Conservation (phyloP, 1,140 invertebrate species). For the Drosophila melanica region DNA sequence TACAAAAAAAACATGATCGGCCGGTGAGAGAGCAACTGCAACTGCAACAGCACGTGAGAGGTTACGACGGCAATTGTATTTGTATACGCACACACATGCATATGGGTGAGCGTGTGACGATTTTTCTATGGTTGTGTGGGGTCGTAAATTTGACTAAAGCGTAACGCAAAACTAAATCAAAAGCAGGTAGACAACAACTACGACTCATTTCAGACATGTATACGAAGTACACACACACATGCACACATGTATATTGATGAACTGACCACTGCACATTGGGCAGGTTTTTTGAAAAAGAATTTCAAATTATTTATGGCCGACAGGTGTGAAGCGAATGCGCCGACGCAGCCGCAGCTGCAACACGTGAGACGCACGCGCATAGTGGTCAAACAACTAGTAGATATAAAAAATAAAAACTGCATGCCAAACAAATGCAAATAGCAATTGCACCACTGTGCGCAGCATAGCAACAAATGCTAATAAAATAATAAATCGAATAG, state of each 20-base stretch:
- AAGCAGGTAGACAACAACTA: constrained; percentile 63
- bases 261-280: constrained; percentile 62
- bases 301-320: constrained; percentile 70
- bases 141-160: constrained; percentile 77
- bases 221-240: constrained; percentile 12
- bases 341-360: constrained; percentile 60
- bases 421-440: constrained; percentile 15
- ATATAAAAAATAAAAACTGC: neutral
- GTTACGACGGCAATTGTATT: constrained; percentile 7
- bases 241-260: constrained; percentile 44
- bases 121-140: constrained; percentile 45
- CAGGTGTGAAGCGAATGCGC: constrained; percentile 73
- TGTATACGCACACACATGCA: neutral
- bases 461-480: constrained; percentile 64
- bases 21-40: constrained; percentile 37
- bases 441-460: constrained; percentile 50
- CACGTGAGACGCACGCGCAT: constrained; percentile 66
- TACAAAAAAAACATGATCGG: constrained; percentile 48
- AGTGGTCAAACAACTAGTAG: constrained; percentile 28
- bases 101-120: constrained; percentile 22
- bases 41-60: constrained; percentile 45
- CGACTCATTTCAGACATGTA: constrained; percentile 47
- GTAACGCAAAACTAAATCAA: constrained; percentile 71
- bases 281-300: constrained; percentile 28
- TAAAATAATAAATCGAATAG: constrained; percentile 81